Conservation (phyloP, 2,888 invertebrate genomes). For the Latrodectus elegans region DNA sequence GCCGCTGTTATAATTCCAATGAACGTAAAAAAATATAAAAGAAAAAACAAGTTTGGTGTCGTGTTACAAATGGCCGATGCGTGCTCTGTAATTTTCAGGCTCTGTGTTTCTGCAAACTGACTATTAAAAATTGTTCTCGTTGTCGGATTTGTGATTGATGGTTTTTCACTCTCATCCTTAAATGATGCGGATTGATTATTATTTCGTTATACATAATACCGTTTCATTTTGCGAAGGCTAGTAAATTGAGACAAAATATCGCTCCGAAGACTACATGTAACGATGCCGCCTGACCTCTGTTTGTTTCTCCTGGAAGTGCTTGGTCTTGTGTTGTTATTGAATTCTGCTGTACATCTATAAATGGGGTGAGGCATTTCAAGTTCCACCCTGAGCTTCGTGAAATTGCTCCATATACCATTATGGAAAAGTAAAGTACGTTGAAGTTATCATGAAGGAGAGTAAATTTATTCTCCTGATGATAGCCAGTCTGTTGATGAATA, state of each 20-base stretch:
- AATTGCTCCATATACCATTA: too few relatives aligned
- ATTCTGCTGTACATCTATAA: too few relatives aligned
- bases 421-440: too few relatives aligned
- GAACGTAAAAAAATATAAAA: neutral
- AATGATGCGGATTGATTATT: conserved; percentile 45
- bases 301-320: too few relatives aligned
- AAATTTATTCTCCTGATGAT: too few relatives aligned
- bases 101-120: conserved; percentile 13
- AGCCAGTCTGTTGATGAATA: too few relatives aligned
- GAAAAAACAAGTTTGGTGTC: conserved; percentile 15
- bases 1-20: neutral
- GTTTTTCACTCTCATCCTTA: neutral
- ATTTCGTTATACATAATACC: conserved; percentile 39
- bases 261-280: conserved; percentile 27
- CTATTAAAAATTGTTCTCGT: conserved; percentile 65
- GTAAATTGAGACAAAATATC: conserved; percentile 64
- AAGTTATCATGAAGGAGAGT: too few relatives aligned
- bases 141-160: conserved; percentile 56
- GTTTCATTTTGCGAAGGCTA: conserved; percentile 13
- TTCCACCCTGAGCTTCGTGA: too few relatives aligned
- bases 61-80: conserved; percentile 24
- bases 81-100: conserved; percentile 59
- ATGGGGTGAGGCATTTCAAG: too few relatives aligned
- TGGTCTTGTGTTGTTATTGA: too few relatives aligned
- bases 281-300: neutral